These are phyloP conservation scores for Diachasmimorpha longicaudata DNA, from an alignment of 1,140 invertebrate genomes.

Conservation along the genomic window DNA sequence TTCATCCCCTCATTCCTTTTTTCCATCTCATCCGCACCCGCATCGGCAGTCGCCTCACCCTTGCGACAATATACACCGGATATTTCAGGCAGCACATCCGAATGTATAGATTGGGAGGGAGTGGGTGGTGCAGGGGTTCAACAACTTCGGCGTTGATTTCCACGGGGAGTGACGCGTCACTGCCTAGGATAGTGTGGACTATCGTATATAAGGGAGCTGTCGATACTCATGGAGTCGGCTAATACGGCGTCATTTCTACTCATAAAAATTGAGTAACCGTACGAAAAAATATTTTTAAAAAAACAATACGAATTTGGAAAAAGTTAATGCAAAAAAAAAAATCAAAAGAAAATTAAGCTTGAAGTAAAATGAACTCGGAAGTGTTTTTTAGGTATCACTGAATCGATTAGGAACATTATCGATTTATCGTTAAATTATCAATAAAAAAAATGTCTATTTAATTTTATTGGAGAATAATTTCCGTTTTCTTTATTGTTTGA, in stretches of 20 bases:
- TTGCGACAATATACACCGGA: constrained; percentile 44
- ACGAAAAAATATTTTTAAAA: not conserved
- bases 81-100: constrained; percentile 37
- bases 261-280: not conserved
- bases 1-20: constrained; percentile 17
- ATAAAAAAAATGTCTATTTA: no score
- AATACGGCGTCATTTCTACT: not conserved
- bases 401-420: no score
- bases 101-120: not conserved
- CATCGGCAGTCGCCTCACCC: constrained; percentile 15
- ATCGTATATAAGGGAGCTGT: not conserved
- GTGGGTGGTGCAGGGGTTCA: constrained; percentile 24
- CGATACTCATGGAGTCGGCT: not conserved
- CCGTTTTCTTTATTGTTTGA: no score
- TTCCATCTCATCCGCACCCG: not conserved
- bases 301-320: no score
- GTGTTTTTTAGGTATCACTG: no score
- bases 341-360: no score
- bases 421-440: no score
- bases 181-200: not conserved
- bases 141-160: constrained; percentile 48
- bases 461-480: no score
- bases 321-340: no score
- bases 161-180: constrained; percentile 47
- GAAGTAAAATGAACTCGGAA: no score